These are phyloP conservation scores for Aphodius granarius DNA, from an alignment of 2,888 invertebrate genomes.

Conservation along the genomic window DNA sequence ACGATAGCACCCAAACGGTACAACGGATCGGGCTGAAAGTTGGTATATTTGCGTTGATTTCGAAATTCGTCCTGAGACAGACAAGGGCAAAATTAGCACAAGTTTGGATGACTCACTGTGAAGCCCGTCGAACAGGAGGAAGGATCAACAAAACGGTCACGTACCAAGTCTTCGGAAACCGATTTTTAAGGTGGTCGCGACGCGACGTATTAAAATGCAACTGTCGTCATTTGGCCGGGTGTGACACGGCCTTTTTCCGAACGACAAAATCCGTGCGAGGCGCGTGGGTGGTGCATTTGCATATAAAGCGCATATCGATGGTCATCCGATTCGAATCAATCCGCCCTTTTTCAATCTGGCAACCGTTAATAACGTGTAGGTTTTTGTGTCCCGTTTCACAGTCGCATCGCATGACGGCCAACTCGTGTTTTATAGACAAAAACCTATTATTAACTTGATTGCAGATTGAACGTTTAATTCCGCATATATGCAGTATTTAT, in stretches of 20 bases:
- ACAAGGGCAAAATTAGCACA: not conserved
- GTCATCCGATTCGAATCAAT: not conserved
- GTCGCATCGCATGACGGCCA: not conserved
- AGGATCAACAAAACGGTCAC: slow-evolving; percentile 4
- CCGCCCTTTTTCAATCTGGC: not conserved
- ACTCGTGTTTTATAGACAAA: not conserved
- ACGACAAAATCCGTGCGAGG: not conserved
- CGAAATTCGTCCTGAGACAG: not conserved
- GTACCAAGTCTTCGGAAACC: not conserved
- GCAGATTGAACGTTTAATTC: not conserved
- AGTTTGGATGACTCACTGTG: not conserved
- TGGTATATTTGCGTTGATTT: too few species aligned
- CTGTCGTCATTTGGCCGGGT: not conserved
- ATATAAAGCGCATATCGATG: not conserved
- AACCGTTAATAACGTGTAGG: not conserved
- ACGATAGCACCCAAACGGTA: too few species aligned
- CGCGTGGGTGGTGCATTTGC: not conserved
- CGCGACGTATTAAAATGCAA: not conserved
- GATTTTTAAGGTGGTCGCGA: not conserved
- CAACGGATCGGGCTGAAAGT: too few species aligned
- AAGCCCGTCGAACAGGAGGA: not conserved
- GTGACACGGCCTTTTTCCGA: not conserved
- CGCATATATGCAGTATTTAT: not conserved
- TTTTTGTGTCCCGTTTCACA: not conserved
- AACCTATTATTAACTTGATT: not conserved